A percentile compares a stretch with the other conserved stretches of the same genome.
These are phyloP conservation scores for Drosophila mojavensis DNA, from an alignment of 1,140 invertebrate genomes.

Conservation along the genomic window DNA sequence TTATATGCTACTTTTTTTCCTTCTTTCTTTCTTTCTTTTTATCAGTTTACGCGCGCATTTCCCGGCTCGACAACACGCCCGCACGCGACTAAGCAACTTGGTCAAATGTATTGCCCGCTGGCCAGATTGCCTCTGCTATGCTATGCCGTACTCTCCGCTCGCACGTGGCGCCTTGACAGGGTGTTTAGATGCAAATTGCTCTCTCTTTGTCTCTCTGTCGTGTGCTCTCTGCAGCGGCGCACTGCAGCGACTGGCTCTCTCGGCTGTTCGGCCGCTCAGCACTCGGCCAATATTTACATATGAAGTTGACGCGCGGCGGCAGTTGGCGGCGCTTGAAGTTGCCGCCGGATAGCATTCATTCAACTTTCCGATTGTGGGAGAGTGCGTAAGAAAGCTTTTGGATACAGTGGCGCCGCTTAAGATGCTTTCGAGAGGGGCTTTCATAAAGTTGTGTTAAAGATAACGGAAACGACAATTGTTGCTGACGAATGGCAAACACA, in stretches of 20 bases:
- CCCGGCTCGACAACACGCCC: conserved; percentile 67
- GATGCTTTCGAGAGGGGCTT: conserved; percentile 23
- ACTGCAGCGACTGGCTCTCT: conserved; percentile 22
- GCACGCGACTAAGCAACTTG: conserved; percentile 77
- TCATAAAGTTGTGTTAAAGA: neutral
- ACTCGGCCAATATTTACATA: conserved; percentile 67
- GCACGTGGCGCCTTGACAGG: conserved; percentile 47
- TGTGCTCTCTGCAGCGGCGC: conserved; percentile 46
- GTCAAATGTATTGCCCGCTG: conserved; percentile 78
- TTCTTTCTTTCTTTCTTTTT: conserved; percentile 17
- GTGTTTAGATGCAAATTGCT: neutral
- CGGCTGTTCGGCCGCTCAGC: neutral
- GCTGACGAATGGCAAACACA: no score
- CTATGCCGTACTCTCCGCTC: conserved; percentile 17
- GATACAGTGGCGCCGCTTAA: conserved; percentile 21
- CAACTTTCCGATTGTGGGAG: conserved; percentile 49
- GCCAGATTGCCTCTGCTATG: conserved; percentile 52
- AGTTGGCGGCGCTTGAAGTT: conserved; percentile 27
- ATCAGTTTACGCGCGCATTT: conserved; percentile 77
- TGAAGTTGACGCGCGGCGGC: conserved; percentile 51
- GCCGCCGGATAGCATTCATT: conserved; percentile 59
- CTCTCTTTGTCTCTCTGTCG: neutral
- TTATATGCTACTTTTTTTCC: conserved; percentile 11
- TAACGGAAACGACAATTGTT: neutral
- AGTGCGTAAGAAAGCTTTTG: conserved; percentile 21